Evolutionary conservation across 2,888 invertebrate genomes (phyloP), one percentile per base, ranked within the genome.

Genomic region (Chymomyza fuscimana): DNA sequence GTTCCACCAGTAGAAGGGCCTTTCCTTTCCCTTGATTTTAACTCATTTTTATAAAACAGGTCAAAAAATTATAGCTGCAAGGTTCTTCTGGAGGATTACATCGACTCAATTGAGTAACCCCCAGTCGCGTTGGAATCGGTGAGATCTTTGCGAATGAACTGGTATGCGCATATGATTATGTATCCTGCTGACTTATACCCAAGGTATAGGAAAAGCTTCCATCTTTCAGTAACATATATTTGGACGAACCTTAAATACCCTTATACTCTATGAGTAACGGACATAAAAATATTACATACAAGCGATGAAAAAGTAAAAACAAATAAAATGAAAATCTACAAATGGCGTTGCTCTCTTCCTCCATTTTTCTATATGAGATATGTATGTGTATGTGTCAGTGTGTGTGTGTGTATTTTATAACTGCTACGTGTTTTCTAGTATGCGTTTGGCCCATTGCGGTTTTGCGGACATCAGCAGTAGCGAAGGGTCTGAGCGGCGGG

Each of bases 381-480:
- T 65, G 12, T 10, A 2, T 40, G 40, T 40, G 40, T 46, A 12
- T 1, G 4, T 56, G 15, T n/a, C 54, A 56, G 19, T 59, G 19
- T 66, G 36, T 46, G 51, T 61, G 5, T 68, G 67, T 73, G 77
- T 29, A 32, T 67, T 83, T 82, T 82, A 81, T 76, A 82, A 71
- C 84, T 81, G 78, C 78, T 79, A 79, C 81, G 82, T 81, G 78
- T 79, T 80, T 29, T 36, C 19, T 15, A 36, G 51, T 29, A 12
- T 64, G 65, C 19, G 22, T 46, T 58, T 67, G 77, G 77, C 78
- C 78, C 76, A 72, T 74, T 83, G 86, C 76, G 83, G 83, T 83
- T 86, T 83, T 86, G 80, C 83, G 75, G 75, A 83, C 83, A 85
- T 85, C 82, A 80, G 78, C 77, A 72, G 46, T 61, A 50, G 54